Conservation (phyloP, 2,888 invertebrate species). For the Agonopterix arenella region DNA sequence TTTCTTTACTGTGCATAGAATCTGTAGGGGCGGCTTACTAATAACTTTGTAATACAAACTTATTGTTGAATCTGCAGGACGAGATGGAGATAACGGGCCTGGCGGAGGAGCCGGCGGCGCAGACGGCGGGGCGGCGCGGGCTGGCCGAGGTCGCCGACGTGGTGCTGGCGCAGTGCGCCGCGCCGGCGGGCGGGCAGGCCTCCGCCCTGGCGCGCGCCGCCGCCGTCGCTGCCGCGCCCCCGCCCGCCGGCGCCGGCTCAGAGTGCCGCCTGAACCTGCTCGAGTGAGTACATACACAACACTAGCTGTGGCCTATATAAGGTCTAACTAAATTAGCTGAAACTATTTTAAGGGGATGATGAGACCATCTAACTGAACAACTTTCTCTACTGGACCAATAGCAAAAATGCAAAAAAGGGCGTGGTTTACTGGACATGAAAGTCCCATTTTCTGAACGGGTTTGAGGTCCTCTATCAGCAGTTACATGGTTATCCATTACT, state of each 20-base stretch:
- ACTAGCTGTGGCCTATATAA: no score
- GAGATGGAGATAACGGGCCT: conserved; percentile 96
- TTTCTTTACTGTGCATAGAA: no score
- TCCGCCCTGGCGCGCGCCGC: neutral
- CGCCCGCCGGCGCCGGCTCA: neutral
- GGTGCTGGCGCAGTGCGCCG: conserved; percentile 54
- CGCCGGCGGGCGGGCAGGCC: conserved; percentile 60
- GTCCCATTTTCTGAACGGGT: no score
- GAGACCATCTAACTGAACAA: no score
- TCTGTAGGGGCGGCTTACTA: neutral
- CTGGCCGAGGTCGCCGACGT: conserved; percentile 87
- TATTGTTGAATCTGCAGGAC: conserved; percentile 69
- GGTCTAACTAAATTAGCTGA: no score
- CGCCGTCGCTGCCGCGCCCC: neutral
- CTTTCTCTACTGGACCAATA: no score
- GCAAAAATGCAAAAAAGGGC: no score
- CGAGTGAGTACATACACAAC: conserved; percentile 3
- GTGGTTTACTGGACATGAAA: no score
- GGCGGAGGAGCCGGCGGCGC: conserved; percentile 82
- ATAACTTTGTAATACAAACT: neutral
- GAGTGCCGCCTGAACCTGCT: conserved; percentile 7
- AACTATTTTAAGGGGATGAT: no score
- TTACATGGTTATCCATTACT: no score
- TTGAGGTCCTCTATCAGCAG: no score
- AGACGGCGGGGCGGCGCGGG: conserved; percentile 57